Evolutionary conservation across 2,797 vertebrate genomes (phyloP), one percentile per base, ranked within the genome.

Genomic region (Rhinichthys osculus): DNA sequence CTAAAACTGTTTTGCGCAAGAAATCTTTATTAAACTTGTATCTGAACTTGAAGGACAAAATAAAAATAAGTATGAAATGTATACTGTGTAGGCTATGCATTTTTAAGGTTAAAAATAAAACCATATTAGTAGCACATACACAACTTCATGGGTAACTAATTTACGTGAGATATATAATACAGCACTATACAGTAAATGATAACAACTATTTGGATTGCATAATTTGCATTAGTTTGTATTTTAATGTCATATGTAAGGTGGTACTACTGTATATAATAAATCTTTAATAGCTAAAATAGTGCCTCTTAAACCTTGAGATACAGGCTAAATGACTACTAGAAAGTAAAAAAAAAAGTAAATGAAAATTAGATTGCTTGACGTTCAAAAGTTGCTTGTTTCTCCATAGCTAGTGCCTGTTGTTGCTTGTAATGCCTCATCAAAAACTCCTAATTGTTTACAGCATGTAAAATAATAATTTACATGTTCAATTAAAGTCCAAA

Each of bases 401-500:
- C 8, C 2, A 54, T 4, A 42, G 38, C 21, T 64, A 62, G n/a
- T n/a, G 5, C 5, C 4, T 62, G 9, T 27, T 62, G 57, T 62
- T 59, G n/a, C 10, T 27, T 27, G 5, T 62, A 62, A 62, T 62
- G n/a, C 59, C 11, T 62, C n/a, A 13, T 27, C n/a, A 27, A 27
- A 59, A 47, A 4, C 3, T 14, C 9, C 23, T 42, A 30, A 44
- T 42, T 21, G 5, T 82, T 57, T 33, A 17, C 67, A 4, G 1
- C 27, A 16, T 73, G 38, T 62, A 82, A 73, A 62, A 27, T 59
- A 40, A 78, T 6, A n/a, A 57, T 64, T 14, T 2, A 30, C 23
- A 62, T 50, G 42, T 62, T 83, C 11, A 16, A 27, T 30, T 82
- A 44, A 82, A 72, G n/a, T 42, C 52, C 40, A 44, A 62, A 47